Conservation (phyloP, 2,888 invertebrate species). For the Bombylius major region DNA sequence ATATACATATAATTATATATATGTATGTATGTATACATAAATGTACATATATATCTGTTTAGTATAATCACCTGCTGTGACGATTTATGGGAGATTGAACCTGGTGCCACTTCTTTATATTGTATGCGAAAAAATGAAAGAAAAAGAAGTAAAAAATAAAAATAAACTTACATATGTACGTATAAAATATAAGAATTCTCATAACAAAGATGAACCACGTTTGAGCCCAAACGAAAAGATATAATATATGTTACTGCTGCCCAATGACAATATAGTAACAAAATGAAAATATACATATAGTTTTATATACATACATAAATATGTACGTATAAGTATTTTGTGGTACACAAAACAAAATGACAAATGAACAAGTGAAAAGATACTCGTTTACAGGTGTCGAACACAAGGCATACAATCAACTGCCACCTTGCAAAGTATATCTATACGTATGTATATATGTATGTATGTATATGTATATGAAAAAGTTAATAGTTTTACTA, state of each 20-base stretch:
- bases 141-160: neutral
- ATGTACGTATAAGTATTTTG: neutral
- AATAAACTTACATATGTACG: neutral
- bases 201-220: too few relatives aligned
- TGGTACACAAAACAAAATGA: neutral
- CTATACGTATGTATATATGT: neutral
- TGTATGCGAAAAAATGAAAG: neutral
- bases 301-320: too few relatives aligned
- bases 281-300: neutral
- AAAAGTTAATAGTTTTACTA: too few relatives aligned
- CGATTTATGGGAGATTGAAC: slow-evolving; percentile 33
- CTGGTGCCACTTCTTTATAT: slow-evolving; percentile 19
- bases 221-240: too few relatives aligned
- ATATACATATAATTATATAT: too few relatives aligned
- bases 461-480: too few relatives aligned
- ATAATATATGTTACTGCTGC: neutral
- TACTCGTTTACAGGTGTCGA: neutral
- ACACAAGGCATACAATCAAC: neutral
- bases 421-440: neutral
- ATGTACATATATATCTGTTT: neutral
- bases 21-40: too few relatives aligned
- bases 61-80: slow-evolving; percentile 28
- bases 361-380: slow-evolving; percentile 1
- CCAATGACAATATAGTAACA: neutral
- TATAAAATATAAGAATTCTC: too few relatives aligned